Base-by-base conservation (phyloP, 2,888 invertebrate species). In the Teleiodes luculella region DNA sequence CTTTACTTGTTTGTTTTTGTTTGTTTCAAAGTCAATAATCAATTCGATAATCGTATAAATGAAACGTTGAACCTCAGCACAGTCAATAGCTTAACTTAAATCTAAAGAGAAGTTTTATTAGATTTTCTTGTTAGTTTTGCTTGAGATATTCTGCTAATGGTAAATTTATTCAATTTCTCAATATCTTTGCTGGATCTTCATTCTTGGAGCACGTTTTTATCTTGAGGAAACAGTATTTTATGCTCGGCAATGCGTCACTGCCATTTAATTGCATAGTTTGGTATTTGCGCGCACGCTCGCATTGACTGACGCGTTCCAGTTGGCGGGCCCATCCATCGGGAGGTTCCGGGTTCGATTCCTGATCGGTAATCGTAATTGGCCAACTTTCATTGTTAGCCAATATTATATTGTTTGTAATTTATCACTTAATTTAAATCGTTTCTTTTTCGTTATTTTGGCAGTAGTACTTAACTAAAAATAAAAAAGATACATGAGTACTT, bases 241-340 rank as follows among this genome's bases (percentile, higher is more conserved):
- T 49, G 54, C 47, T 47, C 53, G 41, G 45, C 49, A 37, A 49
- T 54, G 54, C 48, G 35, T 41, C 48, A 18, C 37, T 43, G 54
- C 39, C 16, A 35, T 54, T 49, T 54, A 54, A 54, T 47, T 54
- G 43, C 49, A 35, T 43, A 24, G 35, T 33, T 39, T 46, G 36
- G 39, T 33, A 43, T 54, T 49, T 14, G 53, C 48, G 53, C 33
- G 20, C 41, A 31, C 53, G 30, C 33, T 16, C 16, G 50, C 30
- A 24, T 24, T 24, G 35, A 14, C 31, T 30, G 31, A 35, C 35
- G 37, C 35, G 53, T 48, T 53, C 31, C 31, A 31, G 18, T 46
- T 30, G 43, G 28, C 37, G 10, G 28, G 30, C 4, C 20, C 2
- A 14, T 14, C 13, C 10, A 5, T 20, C 35, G 16, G 18, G 6